Base-by-base conservation (phyloP, 2,113 vertebrate species). In the Paramormyrops kingsleyae region DNA sequence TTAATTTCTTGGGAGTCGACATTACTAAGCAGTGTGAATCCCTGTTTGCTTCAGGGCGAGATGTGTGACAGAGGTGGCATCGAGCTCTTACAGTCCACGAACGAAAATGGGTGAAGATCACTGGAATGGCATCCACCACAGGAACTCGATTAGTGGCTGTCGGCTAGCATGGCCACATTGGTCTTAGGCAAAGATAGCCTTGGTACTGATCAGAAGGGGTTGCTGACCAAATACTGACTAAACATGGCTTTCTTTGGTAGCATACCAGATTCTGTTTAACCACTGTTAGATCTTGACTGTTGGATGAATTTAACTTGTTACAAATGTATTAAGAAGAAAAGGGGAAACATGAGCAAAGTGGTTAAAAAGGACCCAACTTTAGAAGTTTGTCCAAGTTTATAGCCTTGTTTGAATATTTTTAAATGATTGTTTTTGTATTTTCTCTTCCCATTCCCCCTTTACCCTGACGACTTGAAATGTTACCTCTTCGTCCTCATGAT, bases 21-120 rank as follows among this genome's bases (percentile, higher is more conserved):
- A 95, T 97, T 97, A 98, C 97, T 98, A 97, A 98, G 97, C 97
- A 97, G 97, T 98, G 96, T 98, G 97, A 97, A 97, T 98, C 97
- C 97, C 97, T 98, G 97, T 98, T 97, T 99, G 97, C 97, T 98
- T 98, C 98, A 98, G 97, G 97, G 97, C 96, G 96, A 97, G 97
- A 97, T 97, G 97, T 97, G 97, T 97, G 97, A 98, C 97, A 97
- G 97, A 98, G 96, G 98, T 97, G 97, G 95, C 97, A 97, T 96
- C 97, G 96, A 97, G 96, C 97, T 97, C 97, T 97, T 97, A 97
- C 97, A 96, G 95, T 97, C 96, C 96, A 97, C 93, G 96, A 97
- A 95, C 95, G 96, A 96, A 97, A 97, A 97, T 97, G 97, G 96
- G 97, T 88, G 97, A 97, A 98, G 98, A 98, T 97, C 97, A 97